Percentiles rank a stretch among this genome's conserved stretches.
Evolutionary conservation across 2,797 vertebrate species (phyloP).

Genomic region (Acanthis flammea): DNA sequence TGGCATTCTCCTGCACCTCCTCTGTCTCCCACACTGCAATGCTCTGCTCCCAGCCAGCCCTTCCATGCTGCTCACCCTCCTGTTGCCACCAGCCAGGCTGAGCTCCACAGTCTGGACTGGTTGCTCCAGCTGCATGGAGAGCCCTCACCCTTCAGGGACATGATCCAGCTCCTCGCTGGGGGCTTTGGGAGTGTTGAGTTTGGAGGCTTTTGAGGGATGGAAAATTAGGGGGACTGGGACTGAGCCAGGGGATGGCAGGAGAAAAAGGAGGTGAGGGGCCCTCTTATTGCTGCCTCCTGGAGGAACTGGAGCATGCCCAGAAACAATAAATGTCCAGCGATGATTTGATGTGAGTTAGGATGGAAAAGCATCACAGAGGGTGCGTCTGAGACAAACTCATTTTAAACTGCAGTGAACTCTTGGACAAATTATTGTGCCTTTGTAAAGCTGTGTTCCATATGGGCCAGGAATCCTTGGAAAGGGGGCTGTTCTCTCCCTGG

Average conservation of each 20-base stretch:
- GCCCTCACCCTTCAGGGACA: background rate
- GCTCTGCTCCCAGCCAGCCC: background rate
- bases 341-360: slow-evolving; percentile 50
- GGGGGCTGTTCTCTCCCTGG: background rate
- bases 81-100: background rate
- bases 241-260: slow-evolving; percentile 6
- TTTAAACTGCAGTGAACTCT: slow-evolving; percentile 24
- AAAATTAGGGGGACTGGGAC: background rate
- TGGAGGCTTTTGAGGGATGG: background rate
- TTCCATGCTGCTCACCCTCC: background rate
- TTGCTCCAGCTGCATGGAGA: background rate
- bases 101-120: background rate
- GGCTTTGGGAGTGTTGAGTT: background rate
- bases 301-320: slow-evolving; percentile 60
- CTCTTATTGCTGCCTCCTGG: slow-evolving; percentile 33
- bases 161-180: background rate
- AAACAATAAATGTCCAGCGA: slow-evolving; percentile 61
- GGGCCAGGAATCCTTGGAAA: background rate
- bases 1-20: background rate
- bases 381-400: slow-evolving; percentile 16
- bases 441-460: slow-evolving; percentile 36
- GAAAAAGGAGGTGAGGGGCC: slow-evolving; percentile 22
- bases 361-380: slow-evolving; percentile 54
- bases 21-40: background rate
- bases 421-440: slow-evolving; percentile 17